phyloP scores from a whole-genome alignment of 2,113 vertebrate genomes.

The Dascyllus trimaculatus region DNA sequence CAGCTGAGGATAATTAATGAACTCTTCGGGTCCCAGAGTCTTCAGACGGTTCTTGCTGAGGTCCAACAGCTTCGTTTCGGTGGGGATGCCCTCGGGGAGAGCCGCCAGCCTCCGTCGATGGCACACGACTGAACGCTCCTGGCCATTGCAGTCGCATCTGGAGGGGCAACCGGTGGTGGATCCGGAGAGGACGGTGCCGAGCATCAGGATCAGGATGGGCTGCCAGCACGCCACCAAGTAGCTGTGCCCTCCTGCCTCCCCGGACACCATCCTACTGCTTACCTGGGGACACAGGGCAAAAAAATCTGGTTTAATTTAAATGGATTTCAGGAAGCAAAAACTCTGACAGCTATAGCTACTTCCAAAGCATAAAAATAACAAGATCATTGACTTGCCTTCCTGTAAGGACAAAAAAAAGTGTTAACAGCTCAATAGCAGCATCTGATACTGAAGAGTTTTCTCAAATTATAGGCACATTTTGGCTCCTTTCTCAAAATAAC shows the following conservation, averaged over 20 bases:
- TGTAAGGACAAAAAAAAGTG: too few species aligned
- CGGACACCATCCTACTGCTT: slow-evolving; percentile 94
- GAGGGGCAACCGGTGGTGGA: slow-evolving; percentile 96
- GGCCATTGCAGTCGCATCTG: slow-evolving; percentile 95
- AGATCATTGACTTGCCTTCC: too few species aligned
- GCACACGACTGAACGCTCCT: slow-evolving; percentile 96
- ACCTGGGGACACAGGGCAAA: slow-evolving; percentile 86
- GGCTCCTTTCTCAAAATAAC: neutral
- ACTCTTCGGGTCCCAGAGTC: slow-evolving; percentile 94
- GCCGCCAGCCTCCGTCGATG: slow-evolving; percentile 92
- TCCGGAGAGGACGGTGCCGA: slow-evolving; percentile 96
- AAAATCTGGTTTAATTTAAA: neutral
- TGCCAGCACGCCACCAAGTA: slow-evolving; percentile 98
- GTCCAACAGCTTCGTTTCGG: slow-evolving; percentile 93
- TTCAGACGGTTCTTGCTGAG: slow-evolving; percentile 98
- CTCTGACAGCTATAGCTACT: too few species aligned
- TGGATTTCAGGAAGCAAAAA: neutral
- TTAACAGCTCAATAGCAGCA: too few species aligned
- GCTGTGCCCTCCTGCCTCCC: slow-evolving; percentile 92
- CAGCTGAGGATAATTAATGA: slow-evolving; percentile 94
- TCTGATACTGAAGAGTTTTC: neutral
- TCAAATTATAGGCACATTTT: neutral
- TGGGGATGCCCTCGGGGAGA: slow-evolving; percentile 96
- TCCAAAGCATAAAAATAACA: too few species aligned
- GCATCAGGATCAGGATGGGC: slow-evolving; percentile 97